phyloP scores from a whole-genome alignment of 2,797 vertebrate genomes.

The Chlorospingus flavigularis region DNA sequence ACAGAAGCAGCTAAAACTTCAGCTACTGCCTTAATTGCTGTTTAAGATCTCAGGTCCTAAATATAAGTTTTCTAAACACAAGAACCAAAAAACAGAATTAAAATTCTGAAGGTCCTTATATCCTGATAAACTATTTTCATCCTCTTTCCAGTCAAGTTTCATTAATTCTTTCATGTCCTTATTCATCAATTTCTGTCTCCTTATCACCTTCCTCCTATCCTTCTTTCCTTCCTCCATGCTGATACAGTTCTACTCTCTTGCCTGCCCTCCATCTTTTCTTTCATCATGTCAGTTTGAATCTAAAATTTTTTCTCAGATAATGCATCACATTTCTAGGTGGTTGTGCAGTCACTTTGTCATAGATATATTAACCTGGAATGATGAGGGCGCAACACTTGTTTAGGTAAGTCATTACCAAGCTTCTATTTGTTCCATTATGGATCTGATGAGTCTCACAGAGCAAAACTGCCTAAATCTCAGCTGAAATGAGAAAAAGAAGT shows the following conservation, averaged over 20 bases:
- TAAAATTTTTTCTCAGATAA: neutral
- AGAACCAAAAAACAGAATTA: neutral
- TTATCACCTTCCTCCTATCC: neutral
- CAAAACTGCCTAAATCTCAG: constrained; percentile 25
- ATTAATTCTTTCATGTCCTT: neutral
- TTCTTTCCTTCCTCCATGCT: neutral
- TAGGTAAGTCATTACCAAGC: neutral
- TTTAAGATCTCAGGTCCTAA: neutral
- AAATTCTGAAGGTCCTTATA: neutral
- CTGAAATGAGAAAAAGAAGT: neutral
- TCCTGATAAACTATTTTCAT: neutral
- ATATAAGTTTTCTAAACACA: neutral
- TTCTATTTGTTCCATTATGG: neutral
- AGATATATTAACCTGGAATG: neutral
- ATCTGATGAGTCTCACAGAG: neutral
- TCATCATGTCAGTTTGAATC: neutral
- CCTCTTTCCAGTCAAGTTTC: neutral
- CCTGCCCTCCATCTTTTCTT: neutral
- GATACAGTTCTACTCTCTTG: neutral
- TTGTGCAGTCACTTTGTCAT: neutral
- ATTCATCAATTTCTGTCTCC: neutral
- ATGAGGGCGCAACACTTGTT: neutral
- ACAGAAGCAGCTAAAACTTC: neutral
- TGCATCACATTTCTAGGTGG: neutral
- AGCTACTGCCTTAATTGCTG: neutral